A percentile compares a stretch with the other conserved stretches of the same genome.
Evolutionary conservation across 30 jellyfish, hydroid and myxozoan species (phyloP).

Genomic region (Phacellophora camtschatica): DNA sequence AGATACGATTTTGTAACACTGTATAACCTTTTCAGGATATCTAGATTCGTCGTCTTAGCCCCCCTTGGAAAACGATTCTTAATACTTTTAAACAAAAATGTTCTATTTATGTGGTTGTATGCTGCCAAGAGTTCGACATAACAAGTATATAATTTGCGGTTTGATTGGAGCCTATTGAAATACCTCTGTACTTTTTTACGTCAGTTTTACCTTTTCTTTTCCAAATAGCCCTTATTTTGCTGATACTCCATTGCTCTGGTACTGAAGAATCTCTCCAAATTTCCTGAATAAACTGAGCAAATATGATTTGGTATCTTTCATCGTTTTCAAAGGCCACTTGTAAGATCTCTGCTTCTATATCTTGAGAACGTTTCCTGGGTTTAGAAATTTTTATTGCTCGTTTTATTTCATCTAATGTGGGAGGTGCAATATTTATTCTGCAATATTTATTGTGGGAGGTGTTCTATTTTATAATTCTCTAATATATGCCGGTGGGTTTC

Average conservation of each 20-base stretch:
- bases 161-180: too few relatives aligned
- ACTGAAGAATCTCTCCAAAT: not conserved
- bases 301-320: not conserved
- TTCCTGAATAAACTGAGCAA: not conserved
- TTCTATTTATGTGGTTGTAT: not conserved
- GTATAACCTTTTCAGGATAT: not conserved
- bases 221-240: too few relatives aligned
- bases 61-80: not conserved
- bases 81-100: not conserved
- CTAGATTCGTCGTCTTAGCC: not conserved
- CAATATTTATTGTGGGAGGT: too few relatives aligned
- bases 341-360: not conserved
- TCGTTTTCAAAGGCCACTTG: not conserved
- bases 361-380: not conserved
- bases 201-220: too few relatives aligned
- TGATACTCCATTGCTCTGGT: too few relatives aligned
- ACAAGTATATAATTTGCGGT: not conserved
- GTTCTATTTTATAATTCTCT: not conserved
- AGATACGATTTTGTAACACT: not conserved
- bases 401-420: not conserved
- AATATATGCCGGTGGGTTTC: not conserved
- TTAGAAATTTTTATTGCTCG: not conserved
- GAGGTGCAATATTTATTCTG: not conserved
- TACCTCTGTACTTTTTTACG: too few relatives aligned
- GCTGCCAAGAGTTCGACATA: not conserved